phyloP scores from a whole-genome alignment of 2,888 invertebrate genomes.

The Leistus spinibarbis region DNA sequence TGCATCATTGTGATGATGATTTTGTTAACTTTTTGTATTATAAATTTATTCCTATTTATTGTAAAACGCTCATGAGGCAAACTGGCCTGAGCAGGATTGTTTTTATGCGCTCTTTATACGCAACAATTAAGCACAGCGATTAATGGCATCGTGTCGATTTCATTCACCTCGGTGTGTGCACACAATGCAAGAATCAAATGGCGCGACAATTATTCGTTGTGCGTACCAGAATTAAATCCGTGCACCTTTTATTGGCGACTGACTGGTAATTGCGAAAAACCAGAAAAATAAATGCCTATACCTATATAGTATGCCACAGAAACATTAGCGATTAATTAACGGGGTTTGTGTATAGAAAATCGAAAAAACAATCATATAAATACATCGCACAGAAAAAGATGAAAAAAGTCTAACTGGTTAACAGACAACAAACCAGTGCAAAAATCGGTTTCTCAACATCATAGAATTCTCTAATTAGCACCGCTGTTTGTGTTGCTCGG shows the following conservation, averaged over 20 bases:
- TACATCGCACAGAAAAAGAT: neutral
- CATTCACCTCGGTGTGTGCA: neutral
- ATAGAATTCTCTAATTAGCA: conserved; percentile 35
- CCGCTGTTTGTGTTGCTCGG: neutral
- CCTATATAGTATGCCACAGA: neutral
- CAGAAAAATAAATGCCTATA: conserved; percentile 4
- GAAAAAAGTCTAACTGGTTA: neutral
- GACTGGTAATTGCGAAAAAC: conserved; percentile 23
- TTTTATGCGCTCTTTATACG: too few species aligned
- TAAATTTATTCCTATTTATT: too few species aligned
- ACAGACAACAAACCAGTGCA: neutral
- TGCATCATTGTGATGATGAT: too few species aligned
- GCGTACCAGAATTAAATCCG: conserved; percentile 29
- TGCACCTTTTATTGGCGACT: conserved; percentile 23
- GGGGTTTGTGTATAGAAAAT: neutral
- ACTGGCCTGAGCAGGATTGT: too few species aligned
- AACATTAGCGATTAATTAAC: conserved; percentile 4
- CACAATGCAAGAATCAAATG: neutral
- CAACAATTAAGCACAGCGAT: too few species aligned
- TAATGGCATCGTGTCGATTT: neutral
- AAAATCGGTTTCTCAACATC: conserved; percentile 21
- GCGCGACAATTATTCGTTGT: neutral
- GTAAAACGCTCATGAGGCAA: too few species aligned
- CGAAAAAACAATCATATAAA: neutral
- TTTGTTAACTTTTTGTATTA: too few species aligned